phyloP scores from a whole-genome alignment of 2,888 invertebrate genomes.

The Teleogryllus oceanicus region DNA sequence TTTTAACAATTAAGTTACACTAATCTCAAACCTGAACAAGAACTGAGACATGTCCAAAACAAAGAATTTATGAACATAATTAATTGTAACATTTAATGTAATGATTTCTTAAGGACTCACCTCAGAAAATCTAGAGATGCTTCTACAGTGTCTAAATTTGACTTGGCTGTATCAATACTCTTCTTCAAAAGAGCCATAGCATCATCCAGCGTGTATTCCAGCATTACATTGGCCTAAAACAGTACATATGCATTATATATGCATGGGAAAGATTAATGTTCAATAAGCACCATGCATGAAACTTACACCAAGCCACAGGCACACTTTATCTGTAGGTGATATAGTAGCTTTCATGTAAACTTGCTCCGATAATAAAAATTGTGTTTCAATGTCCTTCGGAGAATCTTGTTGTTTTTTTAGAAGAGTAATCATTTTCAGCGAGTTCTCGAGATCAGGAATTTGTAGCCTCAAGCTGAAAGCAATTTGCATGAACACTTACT shows the following conservation, averaged over 20 bases:
- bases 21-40: too few relatives aligned
- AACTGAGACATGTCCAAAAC: too few relatives aligned
- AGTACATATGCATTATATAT: background rate
- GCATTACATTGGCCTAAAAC: conserved; percentile 80
- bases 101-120: conserved; percentile 46
- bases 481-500: background rate
- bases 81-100: too few relatives aligned
- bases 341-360: conserved; percentile 81
- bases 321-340: conserved; percentile 84
- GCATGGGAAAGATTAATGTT: too few relatives aligned
- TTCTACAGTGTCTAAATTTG: conserved; percentile 78
- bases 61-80: too few relatives aligned
- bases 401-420: conserved; percentile 73
- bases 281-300: background rate
- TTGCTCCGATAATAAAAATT: conserved; percentile 90
- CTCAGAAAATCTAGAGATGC: conserved; percentile 90
- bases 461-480: conserved; percentile 69
- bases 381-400: conserved; percentile 69
- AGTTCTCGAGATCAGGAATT: conserved; percentile 90
- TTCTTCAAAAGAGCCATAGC: conserved; percentile 79
- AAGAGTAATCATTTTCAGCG: conserved; percentile 87
- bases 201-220: conserved; percentile 90
- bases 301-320: conserved; percentile 61
- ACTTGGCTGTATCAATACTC: conserved; percentile 79
- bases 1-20: too few relatives aligned